phyloP scores from a whole-genome alignment of 2,113 vertebrate genomes.

The Zosterops pallidus region DNA sequence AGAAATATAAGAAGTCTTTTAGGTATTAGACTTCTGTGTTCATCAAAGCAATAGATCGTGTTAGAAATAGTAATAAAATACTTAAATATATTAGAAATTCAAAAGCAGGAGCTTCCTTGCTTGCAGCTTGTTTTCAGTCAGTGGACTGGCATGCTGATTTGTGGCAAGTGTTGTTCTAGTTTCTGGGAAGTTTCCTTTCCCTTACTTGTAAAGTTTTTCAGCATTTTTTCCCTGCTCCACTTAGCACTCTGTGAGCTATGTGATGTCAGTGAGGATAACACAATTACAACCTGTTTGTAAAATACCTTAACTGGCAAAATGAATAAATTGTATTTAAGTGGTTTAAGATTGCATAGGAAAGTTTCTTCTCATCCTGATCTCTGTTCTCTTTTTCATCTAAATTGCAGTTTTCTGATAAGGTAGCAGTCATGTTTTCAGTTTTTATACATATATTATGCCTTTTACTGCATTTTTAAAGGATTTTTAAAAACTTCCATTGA shows the following conservation, averaged over 20 bases:
- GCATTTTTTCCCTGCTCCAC: neutral
- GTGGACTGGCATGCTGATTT: neutral
- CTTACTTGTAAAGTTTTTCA: neutral
- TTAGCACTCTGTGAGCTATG: neutral
- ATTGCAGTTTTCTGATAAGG: neutral
- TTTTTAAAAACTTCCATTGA: neutral
- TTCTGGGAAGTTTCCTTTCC: neutral
- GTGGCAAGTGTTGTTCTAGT: neutral
- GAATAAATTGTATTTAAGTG: neutral
- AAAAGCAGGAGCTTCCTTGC: neutral
- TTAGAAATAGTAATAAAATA: neutral
- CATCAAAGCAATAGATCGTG: neutral
- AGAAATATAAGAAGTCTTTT: neutral
- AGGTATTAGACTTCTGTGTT: neutral
- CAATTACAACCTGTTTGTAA: neutral
- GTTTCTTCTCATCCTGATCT: neutral
- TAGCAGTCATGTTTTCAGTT: neutral
- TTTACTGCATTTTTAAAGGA: neutral
- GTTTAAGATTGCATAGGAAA: neutral
- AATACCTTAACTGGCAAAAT: neutral
- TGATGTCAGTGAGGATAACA: neutral
- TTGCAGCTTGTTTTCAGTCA: neutral
- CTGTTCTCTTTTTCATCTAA: neutral
- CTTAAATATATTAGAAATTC: neutral
- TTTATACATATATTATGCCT: neutral